Evolutionary conservation across 35 echinoderm and acorn worm genomes (phyloP), one percentile per base, ranked within the genome.

Genomic region (Strongylocentrotus purpuratus): DNA sequence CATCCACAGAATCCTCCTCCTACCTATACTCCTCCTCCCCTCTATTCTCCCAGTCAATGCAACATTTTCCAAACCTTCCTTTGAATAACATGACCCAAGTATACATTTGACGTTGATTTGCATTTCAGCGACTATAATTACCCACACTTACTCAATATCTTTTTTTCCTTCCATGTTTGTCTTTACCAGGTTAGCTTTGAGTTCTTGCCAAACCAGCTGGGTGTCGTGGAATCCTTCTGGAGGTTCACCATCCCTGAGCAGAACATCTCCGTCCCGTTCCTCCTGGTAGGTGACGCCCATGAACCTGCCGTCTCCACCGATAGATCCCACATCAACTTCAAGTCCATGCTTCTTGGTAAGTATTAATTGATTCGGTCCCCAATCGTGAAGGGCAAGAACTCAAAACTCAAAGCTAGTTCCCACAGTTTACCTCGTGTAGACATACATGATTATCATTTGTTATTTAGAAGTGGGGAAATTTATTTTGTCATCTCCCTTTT

Each of bases 251-350:
- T 99, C 41, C 98, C 98, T 31, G 98, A 99, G 92, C 98, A 99
- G 86, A 98, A 99, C 61, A 99, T 99, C 35, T 97, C 97, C n/a
- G 98, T 99, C 0, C 98, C 98, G 6, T 99, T 99, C 95, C 95
- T 99, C 45, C 55, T 99, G 25, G 97, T 98, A 28, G 98, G 98
- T 2, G 96, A 99, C 33, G 95, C 98, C 61, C 96, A 96, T 33
- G 98, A 99, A 61, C 98, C 98, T 52, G 98, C 98, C 28, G 95
- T 99, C 12, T 97, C 98, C 17, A 99, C 97, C 11, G 98, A 99
- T 41, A 96, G 97, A 88, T 99, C 98, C 47, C 98, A 99, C 94
- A 97, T 99, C 94, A 99, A 99, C 95, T 99, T 98, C 95, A 99
- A 96, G 70, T 99, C 98, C n/a, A 86, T 99, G n/a, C 96, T 99